Evolutionary conservation across 2,113 vertebrate genomes (phyloP), one percentile per base, ranked within the genome.

Genomic region (Oreocharis arfaki): DNA sequence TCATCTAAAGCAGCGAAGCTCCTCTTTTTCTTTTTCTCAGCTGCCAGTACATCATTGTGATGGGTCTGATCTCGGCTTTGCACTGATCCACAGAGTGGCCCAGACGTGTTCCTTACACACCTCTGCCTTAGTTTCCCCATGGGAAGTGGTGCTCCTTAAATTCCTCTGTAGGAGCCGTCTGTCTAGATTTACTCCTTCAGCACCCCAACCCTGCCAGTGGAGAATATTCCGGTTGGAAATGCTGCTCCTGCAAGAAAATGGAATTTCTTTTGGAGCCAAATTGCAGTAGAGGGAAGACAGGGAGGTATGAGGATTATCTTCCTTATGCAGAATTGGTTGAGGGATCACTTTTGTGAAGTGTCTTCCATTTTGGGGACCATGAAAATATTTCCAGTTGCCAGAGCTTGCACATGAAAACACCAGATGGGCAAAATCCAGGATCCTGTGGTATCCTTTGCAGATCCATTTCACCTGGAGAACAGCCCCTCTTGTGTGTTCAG

Each of bases 51-150:
- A 28, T 63, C 56, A 10, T 10, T 35, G 73, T 74, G 79, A 76
- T 63, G 89, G 64, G 60, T 88, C 64, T 90, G 80, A 90, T 91
- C 91, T 87, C 49, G 5, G 65, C 65, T 91, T 95, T 93, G 70
- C 65, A 18, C 65, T 42, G 39, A 86, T 71, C 28, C 35, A 21
- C 16, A 12, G 44, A 49, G 32, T 64, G 53, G 77, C 37, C 56
- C 60, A 69, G 47, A 16, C 1, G 2, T 50, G 49, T 89, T 75
- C 77, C 49, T 73, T 69, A 30, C 41, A 27, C 47, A 50, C 50
- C 46, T 56, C 80, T 89, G 49, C 69, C 68, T 90, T 68, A 14
- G 61, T 71, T 90, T 92, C 57, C 65, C 53, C 35, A 16, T 42
- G 77, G 76, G 70, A 84, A 70, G 44, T 49, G 32, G 24, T 78